A percentile compares a stretch with the other conserved stretches of the same genome.
These are phyloP conservation scores for Eumeta japonica DNA, from an alignment of 1,140 invertebrate species.

Conservation along the genomic window DNA sequence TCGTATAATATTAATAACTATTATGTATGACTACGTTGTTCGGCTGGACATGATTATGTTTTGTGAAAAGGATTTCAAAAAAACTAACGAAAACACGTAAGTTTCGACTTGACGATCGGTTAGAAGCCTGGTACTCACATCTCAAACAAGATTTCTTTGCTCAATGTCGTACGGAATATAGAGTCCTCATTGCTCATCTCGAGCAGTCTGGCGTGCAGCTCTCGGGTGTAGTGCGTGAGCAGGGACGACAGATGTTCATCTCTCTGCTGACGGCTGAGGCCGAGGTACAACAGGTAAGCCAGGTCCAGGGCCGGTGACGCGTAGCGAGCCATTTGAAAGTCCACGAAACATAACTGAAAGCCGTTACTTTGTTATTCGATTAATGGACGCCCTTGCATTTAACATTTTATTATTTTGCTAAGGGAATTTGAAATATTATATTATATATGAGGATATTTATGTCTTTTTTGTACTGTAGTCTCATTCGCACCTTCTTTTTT, in stretches of 20 bases:
- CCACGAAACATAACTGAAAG: constrained; percentile 65
- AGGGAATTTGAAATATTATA: no score
- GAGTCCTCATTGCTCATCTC: constrained; percentile 51
- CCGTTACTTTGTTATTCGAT: constrained; percentile 6
- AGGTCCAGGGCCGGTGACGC: constrained; percentile 69
- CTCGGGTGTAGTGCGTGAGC: constrained; percentile 59
- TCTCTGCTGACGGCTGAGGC: constrained; percentile 62
- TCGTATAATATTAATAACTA: no score
- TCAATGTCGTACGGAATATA: constrained; percentile 45
- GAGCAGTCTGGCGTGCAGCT: constrained; percentile 48
- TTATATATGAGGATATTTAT: no score
- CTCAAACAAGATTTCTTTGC: constrained; percentile 55
- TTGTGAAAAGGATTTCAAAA: no score
- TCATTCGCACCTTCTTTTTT: no score
- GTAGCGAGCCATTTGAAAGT: constrained; percentile 69
- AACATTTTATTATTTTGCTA: background rate
- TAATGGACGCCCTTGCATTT: background rate
- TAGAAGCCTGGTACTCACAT: no score
- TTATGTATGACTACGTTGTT: no score
- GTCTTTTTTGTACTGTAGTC: no score
- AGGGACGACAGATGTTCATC: constrained; percentile 59
- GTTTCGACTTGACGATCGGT: no score
- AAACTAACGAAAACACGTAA: no score
- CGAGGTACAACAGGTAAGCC: constrained; percentile 66
- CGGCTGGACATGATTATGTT: no score